phyloP scores from a whole-genome alignment of 2,797 vertebrate genomes.

The Rhyacichthys aspro region DNA sequence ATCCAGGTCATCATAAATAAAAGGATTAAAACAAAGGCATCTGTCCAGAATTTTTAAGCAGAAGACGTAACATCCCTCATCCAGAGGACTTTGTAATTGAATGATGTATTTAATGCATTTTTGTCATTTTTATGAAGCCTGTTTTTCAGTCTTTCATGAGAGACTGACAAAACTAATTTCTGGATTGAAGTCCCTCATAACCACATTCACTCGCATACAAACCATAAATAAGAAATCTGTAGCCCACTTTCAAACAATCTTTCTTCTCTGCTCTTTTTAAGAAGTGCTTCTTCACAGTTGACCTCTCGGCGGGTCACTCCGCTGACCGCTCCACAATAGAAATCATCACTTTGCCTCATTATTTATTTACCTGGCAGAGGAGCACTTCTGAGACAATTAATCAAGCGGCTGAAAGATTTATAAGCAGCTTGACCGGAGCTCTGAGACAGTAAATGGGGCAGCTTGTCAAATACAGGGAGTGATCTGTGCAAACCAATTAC shows the following conservation, averaged over 20 bases:
- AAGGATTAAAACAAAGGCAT: too few species aligned
- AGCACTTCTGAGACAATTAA: constrained; percentile 78
- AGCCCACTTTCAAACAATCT: constrained; percentile 52
- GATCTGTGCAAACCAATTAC: constrained; percentile 74
- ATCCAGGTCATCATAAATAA: too few species aligned
- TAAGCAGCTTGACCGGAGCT: constrained; percentile 70
- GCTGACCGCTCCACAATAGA: constrained; percentile 72
- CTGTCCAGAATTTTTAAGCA: too few species aligned
- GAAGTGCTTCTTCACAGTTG: constrained; percentile 41
- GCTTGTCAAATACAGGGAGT: constrained; percentile 71
- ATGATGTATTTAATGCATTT: too few species aligned
- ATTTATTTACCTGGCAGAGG: constrained; percentile 77
- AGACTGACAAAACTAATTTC: too few species aligned
- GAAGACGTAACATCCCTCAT: too few species aligned
- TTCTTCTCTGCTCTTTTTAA: constrained; percentile 28
- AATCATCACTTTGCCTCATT: constrained; percentile 73
- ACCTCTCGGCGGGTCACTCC: constrained; percentile 57
- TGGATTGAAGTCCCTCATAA: neutral
- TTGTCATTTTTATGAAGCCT: too few species aligned
- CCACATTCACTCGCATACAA: constrained; percentile 8
- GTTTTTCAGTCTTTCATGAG: too few species aligned
- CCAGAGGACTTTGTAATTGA: too few species aligned
- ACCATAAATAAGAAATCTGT: constrained; percentile 19
- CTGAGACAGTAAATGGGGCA: constrained; percentile 71
- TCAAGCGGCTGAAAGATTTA: constrained; percentile 78